Evolutionary conservation across 2,797 vertebrate species (phyloP).

Genomic region (Sebastes iracundus): DNA sequence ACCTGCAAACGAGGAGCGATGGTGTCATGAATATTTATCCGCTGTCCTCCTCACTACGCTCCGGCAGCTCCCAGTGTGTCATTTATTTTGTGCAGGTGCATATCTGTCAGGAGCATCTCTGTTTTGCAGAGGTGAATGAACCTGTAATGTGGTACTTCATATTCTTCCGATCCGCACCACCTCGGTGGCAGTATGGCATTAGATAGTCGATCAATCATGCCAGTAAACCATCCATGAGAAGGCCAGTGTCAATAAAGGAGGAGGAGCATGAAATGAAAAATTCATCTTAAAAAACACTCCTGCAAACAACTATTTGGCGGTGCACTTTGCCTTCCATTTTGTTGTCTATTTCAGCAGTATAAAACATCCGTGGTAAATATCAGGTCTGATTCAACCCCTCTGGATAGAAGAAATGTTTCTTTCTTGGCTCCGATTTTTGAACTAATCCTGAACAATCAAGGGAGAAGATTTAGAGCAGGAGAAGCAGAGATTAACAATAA

Average conservation of each 20-base stretch:
- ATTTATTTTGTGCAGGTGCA: slow-evolving; percentile 54
- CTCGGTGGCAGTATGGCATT: slow-evolving; percentile 29
- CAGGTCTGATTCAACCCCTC: background rate
- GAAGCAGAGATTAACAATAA: background rate
- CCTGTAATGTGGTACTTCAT: slow-evolving; percentile 55
- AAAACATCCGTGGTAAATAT: background rate
- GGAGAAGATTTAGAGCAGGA: background rate
- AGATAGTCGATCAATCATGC: slow-evolving; percentile 55
- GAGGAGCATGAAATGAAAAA: slow-evolving; percentile 54
- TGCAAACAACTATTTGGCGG: background rate
- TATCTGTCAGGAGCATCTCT: slow-evolving; percentile 44
- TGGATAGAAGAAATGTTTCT: background rate
- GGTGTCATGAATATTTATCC: slow-evolving; percentile 61
- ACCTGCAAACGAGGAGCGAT: slow-evolving; percentile 47
- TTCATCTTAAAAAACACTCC: slow-evolving; percentile 20
- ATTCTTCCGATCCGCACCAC: slow-evolving; percentile 30
- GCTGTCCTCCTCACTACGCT: slow-evolving; percentile 20
- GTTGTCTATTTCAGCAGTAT: background rate
- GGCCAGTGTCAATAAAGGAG: slow-evolving; percentile 40
- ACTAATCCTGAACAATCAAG: background rate
- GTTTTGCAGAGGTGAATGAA: slow-evolving; percentile 55
- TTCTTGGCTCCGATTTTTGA: background rate
- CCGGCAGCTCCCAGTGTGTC: slow-evolving; percentile 15
- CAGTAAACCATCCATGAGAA: slow-evolving; percentile 44
- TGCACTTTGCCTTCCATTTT: background rate